Evolutionary conservation across 2,113 vertebrate species (phyloP), one percentile per base, ranked within the genome.

Genomic region (Callipepla californica): DNA sequence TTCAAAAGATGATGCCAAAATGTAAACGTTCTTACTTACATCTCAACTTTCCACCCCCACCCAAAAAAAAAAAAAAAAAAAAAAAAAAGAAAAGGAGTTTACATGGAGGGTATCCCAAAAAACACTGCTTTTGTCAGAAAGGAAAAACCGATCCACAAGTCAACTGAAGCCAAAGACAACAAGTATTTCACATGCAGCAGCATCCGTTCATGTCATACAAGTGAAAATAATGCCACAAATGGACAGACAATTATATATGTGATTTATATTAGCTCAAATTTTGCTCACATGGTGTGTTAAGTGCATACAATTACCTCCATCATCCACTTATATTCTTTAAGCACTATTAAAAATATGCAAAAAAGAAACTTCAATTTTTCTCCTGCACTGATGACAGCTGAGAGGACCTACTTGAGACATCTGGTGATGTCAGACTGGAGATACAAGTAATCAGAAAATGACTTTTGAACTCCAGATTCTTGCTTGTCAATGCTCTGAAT

Each of bases 231-330:
- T 13, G 6, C 23, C 7, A 11, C 72, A 76, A 84, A 32, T 79
- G 78, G 90, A 72, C 50, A 76, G 53, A 53, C 26, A 26, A 89
- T 40, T 61, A 11, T 51, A 17, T 51, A 82, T 91, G 81, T 92
- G 42, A 50, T 63, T 90, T 63, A 7, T 17, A 36, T 21, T 30
- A 53, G 47, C 73, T 78, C 89, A 80, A 26, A 80, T 85, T 32
- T 81, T 78, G 72, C 90, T 32, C 80, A 95, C 28, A 72, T 91
- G 83, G 93, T 92, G 87, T 83, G 42, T 30, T 25, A 40, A 93
- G 59, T 48, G 42, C 34, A 63, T 14, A 14, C 5, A 85, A 85
- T 90, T 92, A 82, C 13, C 67, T 84, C 32, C 44, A 88, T 13
- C 70, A 7, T 50, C 44, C 44, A 61, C 65, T 42, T 80, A 79